Evolutionary conservation across 2,113 vertebrate species (phyloP).

Genomic region (Rattus rattus): DNA sequence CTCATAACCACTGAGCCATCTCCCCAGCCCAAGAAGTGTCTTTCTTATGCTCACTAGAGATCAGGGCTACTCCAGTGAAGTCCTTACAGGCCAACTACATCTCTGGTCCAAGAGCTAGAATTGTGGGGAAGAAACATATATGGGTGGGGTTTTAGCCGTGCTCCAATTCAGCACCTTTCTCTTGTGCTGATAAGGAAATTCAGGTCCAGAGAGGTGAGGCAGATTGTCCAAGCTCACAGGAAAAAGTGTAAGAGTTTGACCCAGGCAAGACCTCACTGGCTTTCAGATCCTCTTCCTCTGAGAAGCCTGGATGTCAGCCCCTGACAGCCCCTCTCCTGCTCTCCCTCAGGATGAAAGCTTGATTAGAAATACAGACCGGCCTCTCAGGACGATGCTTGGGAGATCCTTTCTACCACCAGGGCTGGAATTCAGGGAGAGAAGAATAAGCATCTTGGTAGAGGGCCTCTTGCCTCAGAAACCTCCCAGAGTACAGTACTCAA

Average conservation of each 20-base stretch:
- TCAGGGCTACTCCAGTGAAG: background rate
- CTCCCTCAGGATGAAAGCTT: background rate
- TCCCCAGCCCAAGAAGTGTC: background rate
- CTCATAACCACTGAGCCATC: too few relatives aligned
- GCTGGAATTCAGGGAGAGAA: background rate
- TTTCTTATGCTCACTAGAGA: background rate
- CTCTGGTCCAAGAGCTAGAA: background rate
- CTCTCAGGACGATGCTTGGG: background rate
- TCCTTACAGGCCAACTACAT: background rate
- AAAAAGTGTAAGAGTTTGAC: background rate
- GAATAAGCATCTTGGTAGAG: background rate
- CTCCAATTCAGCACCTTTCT: background rate
- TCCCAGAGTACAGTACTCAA: background rate
- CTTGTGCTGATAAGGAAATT: background rate
- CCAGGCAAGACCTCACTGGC: background rate
- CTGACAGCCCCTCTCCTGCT: background rate
- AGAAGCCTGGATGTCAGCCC: too few relatives aligned
- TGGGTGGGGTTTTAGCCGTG: too few relatives aligned
- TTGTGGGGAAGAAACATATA: too few relatives aligned
- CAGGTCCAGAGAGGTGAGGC: background rate
- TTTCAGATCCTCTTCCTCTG: background rate
- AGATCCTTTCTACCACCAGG: background rate
- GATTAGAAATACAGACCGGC: background rate
- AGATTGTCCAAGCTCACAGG: background rate
- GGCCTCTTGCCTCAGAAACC: background rate